Evolutionary conservation across 1,140 invertebrate genomes (phyloP).

Genomic region (Drosophila rufa): DNA sequence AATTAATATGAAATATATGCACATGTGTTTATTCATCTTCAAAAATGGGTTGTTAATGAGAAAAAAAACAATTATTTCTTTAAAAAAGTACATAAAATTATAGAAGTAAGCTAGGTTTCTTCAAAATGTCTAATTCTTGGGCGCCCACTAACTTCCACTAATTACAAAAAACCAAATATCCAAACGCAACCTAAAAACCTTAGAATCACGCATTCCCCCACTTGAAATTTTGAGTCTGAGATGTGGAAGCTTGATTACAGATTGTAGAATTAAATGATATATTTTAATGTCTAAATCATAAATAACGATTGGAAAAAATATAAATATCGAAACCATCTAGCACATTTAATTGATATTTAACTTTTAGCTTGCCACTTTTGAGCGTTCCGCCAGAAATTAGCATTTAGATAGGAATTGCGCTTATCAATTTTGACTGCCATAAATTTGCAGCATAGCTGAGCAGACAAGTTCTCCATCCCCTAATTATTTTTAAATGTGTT

Average conservation of each 20-base stretch:
- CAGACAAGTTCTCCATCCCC: slow-evolving; percentile 50
- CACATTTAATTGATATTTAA: slow-evolving; percentile 12
- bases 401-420: slow-evolving; percentile 42
- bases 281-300: not conserved
- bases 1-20: too few relatives aligned
- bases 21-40: too few relatives aligned
- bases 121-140: too few relatives aligned
- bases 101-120: too few relatives aligned
- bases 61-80: too few relatives aligned
- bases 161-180: too few relatives aligned
- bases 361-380: slow-evolving; percentile 27
- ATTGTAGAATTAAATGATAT: not conserved
- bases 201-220: not conserved
- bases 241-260: not conserved
- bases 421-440: slow-evolving; percentile 58
- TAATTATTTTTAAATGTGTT: slow-evolving; percentile 62
- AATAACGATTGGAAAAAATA: not conserved
- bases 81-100: too few relatives aligned
- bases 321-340: not conserved
- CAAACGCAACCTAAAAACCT: not conserved
- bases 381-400: slow-evolving; percentile 10
- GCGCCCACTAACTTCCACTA: too few relatives aligned
- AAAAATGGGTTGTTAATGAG: too few relatives aligned
- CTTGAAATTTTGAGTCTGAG: too few relatives aligned
- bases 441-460: slow-evolving; percentile 47